phyloP scores from a whole-genome alignment of 2,113 vertebrate genomes.

The Machaerirhynchus nigripectus region DNA sequence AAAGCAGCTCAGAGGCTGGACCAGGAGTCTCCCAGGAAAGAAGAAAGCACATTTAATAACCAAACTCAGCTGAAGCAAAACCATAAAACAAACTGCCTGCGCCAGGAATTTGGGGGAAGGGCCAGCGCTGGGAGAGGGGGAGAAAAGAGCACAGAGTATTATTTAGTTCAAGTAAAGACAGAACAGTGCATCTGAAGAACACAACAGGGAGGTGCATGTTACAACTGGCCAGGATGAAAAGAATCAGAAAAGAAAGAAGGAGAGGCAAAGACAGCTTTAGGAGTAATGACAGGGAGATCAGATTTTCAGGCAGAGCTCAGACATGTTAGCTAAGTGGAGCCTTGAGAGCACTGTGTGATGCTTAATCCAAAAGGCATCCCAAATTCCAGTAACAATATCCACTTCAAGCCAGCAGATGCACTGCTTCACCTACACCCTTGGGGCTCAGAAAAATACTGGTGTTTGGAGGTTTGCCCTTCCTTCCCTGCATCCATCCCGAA shows the following conservation, averaged over 20 bases:
- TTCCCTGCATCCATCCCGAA: not conserved
- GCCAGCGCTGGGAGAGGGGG: not conserved
- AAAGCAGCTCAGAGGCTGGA: not conserved
- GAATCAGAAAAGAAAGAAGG: not conserved
- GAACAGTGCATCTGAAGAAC: not conserved
- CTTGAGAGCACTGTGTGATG: not conserved
- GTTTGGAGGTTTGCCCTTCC: not conserved
- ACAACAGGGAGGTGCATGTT: not conserved
- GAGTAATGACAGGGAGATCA: not conserved
- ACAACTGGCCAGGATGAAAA: slow-evolving; percentile 15
- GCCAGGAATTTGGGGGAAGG: not conserved
- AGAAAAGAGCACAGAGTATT: not conserved
- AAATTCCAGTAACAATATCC: not conserved
- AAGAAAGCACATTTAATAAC: not conserved
- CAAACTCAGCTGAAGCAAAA: slow-evolving; percentile 16
- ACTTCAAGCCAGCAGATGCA: not conserved
- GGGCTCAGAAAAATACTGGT: not conserved
- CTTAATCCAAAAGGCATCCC: slow-evolving; percentile 33
- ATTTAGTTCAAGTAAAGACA: not conserved
- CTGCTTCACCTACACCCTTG: not conserved
- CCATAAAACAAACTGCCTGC: not conserved
- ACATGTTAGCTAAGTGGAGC: slow-evolving; percentile 11
- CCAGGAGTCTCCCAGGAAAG: not conserved
- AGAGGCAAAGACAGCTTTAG: not conserved
- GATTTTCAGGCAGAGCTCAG: slow-evolving; percentile 40